phyloP scores from a whole-genome alignment of 92 coral and sea anemone species.

The Porites divaricata region DNA sequence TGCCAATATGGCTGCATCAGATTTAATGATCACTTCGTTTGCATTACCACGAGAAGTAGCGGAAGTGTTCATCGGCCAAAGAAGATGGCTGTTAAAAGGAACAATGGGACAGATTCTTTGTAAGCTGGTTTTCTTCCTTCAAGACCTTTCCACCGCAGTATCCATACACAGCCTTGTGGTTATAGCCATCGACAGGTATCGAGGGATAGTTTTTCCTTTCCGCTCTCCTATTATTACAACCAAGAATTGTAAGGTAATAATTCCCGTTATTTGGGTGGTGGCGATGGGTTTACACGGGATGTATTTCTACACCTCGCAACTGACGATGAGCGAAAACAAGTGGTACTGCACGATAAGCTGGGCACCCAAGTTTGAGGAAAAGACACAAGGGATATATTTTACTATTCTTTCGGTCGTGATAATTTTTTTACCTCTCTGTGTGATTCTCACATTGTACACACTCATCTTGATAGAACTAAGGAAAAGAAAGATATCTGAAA shows the following conservation, averaged over 20 bases:
- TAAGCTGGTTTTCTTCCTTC: background rate
- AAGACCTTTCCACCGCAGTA: background rate
- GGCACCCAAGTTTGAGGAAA: background rate
- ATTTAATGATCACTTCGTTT: background rate
- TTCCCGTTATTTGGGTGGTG: too few species aligned
- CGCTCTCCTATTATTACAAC: background rate
- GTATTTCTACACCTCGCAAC: too few species aligned
- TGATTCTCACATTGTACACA: constrained; percentile 15
- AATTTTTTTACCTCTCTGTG: constrained; percentile 17
- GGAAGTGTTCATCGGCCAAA: background rate
- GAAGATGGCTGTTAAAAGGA: background rate
- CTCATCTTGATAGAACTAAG: constrained; percentile 19
- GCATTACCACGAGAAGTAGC: background rate
- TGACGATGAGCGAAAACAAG: too few species aligned
- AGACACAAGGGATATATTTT: background rate
- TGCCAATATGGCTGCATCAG: background rate
- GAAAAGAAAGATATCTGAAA: background rate
- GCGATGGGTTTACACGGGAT: too few species aligned
- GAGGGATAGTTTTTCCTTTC: background rate
- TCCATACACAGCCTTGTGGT: background rate
- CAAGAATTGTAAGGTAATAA: background rate
- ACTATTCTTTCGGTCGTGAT: background rate
- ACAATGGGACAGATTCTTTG: background rate
- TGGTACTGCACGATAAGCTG: background rate
- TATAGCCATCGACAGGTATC: background rate